phyloP scores from a whole-genome alignment of 2,888 invertebrate genomes.

The Hemaris fuciformis region DNA sequence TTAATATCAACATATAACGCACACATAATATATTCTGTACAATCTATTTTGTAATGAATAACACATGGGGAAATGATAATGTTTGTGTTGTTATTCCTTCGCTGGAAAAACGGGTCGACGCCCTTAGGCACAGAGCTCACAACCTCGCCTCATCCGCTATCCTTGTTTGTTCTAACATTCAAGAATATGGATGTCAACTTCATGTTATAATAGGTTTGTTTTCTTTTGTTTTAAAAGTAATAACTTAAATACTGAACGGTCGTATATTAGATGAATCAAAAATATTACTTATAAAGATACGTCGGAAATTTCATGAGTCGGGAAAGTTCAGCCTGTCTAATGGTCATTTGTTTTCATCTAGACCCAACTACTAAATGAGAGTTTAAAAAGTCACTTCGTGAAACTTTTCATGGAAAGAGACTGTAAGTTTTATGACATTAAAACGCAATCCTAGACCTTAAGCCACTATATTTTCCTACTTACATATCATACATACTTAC shows the following conservation, averaged over 20 bases:
- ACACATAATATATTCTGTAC: slow-evolving; percentile 22
- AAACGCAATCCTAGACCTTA: too few species aligned
- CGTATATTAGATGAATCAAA: too few species aligned
- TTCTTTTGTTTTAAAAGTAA: background rate
- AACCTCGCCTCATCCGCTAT: slow-evolving; percentile 4
- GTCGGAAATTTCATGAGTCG: background rate
- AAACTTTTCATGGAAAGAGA: background rate
- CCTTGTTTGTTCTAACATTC: slow-evolving; percentile 14
- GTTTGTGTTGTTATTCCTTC: slow-evolving; percentile 51
- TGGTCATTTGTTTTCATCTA: background rate
- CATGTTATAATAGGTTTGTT: background rate
- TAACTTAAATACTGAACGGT: too few species aligned
- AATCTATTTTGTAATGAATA: slow-evolving; percentile 55
- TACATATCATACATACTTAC: too few species aligned
- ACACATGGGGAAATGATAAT: slow-evolving; percentile 58
- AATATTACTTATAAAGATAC: background rate
- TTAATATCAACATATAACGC: slow-evolving; percentile 17
- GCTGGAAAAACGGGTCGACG: slow-evolving; percentile 42
- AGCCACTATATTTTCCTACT: too few species aligned
- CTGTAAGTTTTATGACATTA: background rate
- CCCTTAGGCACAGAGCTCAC: slow-evolving; percentile 19
- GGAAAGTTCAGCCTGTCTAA: background rate
- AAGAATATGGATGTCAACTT: background rate
- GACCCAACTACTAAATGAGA: background rate
- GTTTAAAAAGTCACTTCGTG: background rate